Evolutionary conservation across 2,113 vertebrate species (phyloP).

Genomic region (Capreolus pygargus): DNA sequence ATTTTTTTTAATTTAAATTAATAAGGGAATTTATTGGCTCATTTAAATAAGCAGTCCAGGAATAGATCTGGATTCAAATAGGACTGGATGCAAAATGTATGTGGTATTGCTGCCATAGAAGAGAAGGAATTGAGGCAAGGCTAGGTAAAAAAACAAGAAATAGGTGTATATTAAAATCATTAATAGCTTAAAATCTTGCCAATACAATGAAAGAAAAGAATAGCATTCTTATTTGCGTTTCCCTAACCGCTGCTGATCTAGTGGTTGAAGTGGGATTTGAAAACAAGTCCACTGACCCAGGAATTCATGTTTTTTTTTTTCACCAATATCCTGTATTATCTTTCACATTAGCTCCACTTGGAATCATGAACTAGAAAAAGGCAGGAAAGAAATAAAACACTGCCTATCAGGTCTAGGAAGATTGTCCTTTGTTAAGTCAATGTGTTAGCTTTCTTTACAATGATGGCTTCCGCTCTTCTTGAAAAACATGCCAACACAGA

Average conservation of each 20-base stretch:
- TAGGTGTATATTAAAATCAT: neutral
- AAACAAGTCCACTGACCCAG: neutral
- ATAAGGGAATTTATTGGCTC: neutral
- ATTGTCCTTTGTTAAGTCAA: neutral
- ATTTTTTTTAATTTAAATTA: neutral
- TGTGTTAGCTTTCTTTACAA: neutral
- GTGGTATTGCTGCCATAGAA: neutral
- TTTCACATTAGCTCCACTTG: neutral
- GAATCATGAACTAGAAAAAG: neutral
- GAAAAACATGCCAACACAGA: neutral
- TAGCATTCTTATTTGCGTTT: neutral
- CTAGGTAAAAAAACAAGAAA: neutral
- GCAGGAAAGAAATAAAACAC: neutral
- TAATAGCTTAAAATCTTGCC: neutral
- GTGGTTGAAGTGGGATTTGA: neutral
- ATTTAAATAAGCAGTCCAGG: neutral
- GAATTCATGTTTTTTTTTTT: neutral
- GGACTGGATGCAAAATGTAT: neutral
- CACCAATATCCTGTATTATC: neutral
- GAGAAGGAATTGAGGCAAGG: neutral
- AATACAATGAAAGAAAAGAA: neutral
- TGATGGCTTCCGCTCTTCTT: neutral
- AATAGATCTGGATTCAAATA: neutral
- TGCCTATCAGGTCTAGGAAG: neutral
- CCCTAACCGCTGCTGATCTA: neutral